Evolutionary conservation across 2,113 vertebrate genomes (phyloP).

Genomic region (Notothenia coriiceps): DNA sequence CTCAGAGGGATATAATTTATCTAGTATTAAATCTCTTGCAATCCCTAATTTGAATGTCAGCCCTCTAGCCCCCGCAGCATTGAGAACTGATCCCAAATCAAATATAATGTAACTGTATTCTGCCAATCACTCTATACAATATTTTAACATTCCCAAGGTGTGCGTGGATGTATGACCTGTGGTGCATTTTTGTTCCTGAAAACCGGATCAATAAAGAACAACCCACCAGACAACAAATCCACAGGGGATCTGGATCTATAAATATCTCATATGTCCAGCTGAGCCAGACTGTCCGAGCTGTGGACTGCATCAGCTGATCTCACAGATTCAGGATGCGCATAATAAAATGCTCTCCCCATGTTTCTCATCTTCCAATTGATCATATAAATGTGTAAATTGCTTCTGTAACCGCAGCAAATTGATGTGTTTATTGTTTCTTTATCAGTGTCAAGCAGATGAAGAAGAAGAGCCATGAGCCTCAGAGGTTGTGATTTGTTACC

Average conservation of each 20-base stretch:
- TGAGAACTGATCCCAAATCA: slow-evolving; percentile 49
- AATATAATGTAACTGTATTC: slow-evolving; percentile 33
- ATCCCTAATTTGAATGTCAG: slow-evolving; percentile 71
- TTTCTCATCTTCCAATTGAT: slow-evolving; percentile 70
- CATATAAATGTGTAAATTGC: slow-evolving; percentile 65
- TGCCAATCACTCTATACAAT: slow-evolving; percentile 9
- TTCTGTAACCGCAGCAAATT: slow-evolving; percentile 32
- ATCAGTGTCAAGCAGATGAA: slow-evolving; percentile 51
- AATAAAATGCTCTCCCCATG: slow-evolving; percentile 36
- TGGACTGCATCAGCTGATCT: slow-evolving; percentile 52
- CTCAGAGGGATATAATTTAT: slow-evolving; percentile 60
- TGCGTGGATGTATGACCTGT: slow-evolving; percentile 55
- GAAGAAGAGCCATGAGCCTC: slow-evolving; percentile 21
- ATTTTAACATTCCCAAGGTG: slow-evolving; percentile 51
- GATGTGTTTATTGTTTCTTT: slow-evolving; percentile 60
- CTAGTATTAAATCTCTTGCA: slow-evolving; percentile 62
- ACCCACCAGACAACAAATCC: slow-evolving; percentile 72
- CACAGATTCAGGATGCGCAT: slow-evolving; percentile 33
- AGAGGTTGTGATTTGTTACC: slow-evolving; percentile 26
- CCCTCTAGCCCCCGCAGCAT: slow-evolving; percentile 32
- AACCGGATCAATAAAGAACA: slow-evolving; percentile 72
- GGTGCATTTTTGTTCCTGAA: slow-evolving; percentile 70
- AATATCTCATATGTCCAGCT: slow-evolving; percentile 74
- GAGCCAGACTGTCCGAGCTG: slow-evolving; percentile 46
- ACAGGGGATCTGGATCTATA: slow-evolving; percentile 66